Conservation (phyloP, 64 coral and sea anemone genomes). For the Acropora yongei region DNA sequence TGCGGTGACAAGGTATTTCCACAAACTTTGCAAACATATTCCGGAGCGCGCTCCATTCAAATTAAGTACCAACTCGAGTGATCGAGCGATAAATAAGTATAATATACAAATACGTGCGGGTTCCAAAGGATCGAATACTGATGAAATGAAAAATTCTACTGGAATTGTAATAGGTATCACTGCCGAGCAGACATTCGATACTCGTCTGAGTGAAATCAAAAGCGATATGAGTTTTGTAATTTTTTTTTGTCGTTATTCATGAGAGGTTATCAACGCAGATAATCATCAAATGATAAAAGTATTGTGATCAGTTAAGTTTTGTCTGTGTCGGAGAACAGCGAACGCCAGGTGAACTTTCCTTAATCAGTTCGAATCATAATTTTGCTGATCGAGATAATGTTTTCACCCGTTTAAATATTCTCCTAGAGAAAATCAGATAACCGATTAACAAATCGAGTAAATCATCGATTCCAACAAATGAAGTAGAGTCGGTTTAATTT, state of each 20-base stretch:
- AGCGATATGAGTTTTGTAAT: background rate
- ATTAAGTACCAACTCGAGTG: background rate
- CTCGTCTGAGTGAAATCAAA: background rate
- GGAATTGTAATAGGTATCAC: constrained; percentile 26
- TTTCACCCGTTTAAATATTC: background rate
- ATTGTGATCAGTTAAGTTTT: background rate
- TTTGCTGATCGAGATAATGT: background rate
- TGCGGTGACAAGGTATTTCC: constrained; percentile 15
- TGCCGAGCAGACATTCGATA: constrained; percentile 27
- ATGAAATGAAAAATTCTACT: background rate
- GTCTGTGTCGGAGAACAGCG: background rate
- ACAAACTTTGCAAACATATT: constrained; percentile 52
- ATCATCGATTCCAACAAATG: background rate
- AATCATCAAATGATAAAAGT: background rate
- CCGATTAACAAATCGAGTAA: background rate
- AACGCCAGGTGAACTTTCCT: background rate
- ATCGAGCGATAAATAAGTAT: background rate
- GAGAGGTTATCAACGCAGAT: background rate
- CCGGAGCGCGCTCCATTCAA: constrained; percentile 33
- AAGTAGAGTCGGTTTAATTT: background rate
- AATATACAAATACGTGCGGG: background rate
- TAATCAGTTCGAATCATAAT: background rate
- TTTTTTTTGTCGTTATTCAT: background rate
- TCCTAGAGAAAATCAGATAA: background rate
- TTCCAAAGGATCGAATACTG: background rate